phyloP scores from a whole-genome alignment of 2,888 invertebrate species.

The Anarsia innoxiella region DNA sequence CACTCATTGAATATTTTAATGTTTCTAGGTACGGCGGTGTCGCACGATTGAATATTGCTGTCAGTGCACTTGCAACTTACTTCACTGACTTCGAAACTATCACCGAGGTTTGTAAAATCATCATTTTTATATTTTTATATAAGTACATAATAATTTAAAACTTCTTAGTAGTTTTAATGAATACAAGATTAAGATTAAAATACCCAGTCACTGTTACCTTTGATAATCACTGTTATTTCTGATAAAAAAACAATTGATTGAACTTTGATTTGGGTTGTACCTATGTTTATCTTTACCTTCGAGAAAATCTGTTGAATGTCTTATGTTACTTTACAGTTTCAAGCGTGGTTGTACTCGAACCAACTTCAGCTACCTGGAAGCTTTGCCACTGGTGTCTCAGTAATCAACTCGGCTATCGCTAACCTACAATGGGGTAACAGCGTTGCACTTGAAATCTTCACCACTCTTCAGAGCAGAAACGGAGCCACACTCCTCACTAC shows the following conservation, averaged over 20 bases:
- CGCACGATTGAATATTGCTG: constrained; percentile 38
- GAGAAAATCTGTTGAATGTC: no score
- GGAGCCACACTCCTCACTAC: constrained; percentile 35
- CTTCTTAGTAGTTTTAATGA: no score
- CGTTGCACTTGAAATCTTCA: constrained; percentile 34
- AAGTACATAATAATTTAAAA: no score
- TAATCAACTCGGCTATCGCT: constrained; percentile 32
- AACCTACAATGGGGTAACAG: constrained; percentile 54
- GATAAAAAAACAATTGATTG: no score
- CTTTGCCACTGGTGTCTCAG: constrained; percentile 33
- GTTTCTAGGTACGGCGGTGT: constrained; percentile 60
- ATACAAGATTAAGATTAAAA: no score
- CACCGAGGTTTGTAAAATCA: no score
- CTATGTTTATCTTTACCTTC: no score
- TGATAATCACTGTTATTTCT: no score
- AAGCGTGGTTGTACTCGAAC: constrained; percentile 44
- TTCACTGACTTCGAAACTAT: constrained; percentile 46
- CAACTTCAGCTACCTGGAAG: constrained; percentile 37
- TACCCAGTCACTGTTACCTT: no score
- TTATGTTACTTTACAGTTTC: constrained; percentile 60
- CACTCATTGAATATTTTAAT: not conserved
- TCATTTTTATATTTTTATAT: no score
- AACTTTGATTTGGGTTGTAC: no score
- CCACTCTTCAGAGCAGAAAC: constrained; percentile 26
- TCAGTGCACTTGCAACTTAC: constrained; percentile 37